These are phyloP conservation scores for Acanthosepion lycidas DNA, from an alignment of 2,888 invertebrate genomes.

Conservation along the genomic window DNA sequence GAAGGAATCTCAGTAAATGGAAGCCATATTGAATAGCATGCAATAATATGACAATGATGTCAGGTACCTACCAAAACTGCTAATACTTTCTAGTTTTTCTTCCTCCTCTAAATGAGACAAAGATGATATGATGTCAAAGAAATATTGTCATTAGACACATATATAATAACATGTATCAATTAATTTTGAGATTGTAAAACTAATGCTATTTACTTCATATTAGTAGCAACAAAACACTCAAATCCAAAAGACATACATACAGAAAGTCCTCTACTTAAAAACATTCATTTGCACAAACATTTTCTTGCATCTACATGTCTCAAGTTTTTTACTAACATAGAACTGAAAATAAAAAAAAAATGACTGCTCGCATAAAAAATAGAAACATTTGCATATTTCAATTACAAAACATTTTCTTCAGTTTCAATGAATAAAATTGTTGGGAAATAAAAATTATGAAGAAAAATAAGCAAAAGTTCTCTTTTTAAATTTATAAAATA, in stretches of 20 bases:
- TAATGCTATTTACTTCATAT: neutral
- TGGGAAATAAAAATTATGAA: no score
- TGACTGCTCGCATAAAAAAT: no score
- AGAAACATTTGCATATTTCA: no score
- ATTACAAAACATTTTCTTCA: no score
- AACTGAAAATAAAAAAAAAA: no score
- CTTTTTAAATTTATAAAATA: no score
- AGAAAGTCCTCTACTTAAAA: slow-evolving; percentile 20
- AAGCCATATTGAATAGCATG: slow-evolving; percentile 7
- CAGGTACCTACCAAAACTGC: neutral
- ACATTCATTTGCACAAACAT: neutral
- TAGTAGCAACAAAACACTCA: neutral
- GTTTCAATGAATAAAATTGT: no score
- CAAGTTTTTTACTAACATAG: no score
- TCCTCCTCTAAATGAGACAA: slow-evolving; percentile 20
- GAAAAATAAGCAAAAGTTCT: no score
- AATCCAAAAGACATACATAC: neutral
- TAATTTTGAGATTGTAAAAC: neutral
- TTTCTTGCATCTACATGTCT: no score
- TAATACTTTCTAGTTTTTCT: neutral
- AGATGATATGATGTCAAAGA: slow-evolving; percentile 9
- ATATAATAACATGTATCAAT: no score
- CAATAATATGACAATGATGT: neutral
- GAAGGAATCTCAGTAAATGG: neutral
- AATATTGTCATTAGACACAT: neutral